Percentiles rank a stretch among this genome's conserved stretches.
phyloP scores from a whole-genome alignment of 2,888 invertebrate genomes.

The Tiliacea aurago region DNA sequence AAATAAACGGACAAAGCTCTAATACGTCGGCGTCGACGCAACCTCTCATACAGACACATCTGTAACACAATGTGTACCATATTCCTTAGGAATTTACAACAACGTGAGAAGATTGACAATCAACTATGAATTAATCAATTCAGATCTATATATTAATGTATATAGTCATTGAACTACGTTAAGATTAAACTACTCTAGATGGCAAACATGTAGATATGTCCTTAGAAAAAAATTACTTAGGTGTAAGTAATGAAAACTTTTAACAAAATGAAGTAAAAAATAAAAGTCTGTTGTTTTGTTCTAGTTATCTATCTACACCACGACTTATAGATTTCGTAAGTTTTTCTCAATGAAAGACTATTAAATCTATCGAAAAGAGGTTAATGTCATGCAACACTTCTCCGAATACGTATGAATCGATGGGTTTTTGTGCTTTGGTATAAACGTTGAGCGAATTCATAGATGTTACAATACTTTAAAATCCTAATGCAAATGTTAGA shows the following conservation, averaged over 20 bases:
- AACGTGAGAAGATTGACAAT: constrained; percentile 65
- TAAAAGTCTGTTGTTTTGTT: constrained; percentile 68
- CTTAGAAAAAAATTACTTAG: constrained; percentile 71
- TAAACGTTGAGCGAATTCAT: constrained; percentile 90
- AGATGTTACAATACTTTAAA: constrained; percentile 86
- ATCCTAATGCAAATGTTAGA: constrained; percentile 88
- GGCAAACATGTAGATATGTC: constrained; percentile 81
- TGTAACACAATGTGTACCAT: constrained; percentile 58
- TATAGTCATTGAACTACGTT: constrained; percentile 71
- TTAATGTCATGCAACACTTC: constrained; percentile 85
- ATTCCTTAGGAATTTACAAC: constrained; percentile 65
- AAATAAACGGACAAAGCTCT: constrained; percentile 64
- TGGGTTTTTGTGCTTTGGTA: constrained; percentile 91
- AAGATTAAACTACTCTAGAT: constrained; percentile 77
- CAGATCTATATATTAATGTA: constrained; percentile 80
- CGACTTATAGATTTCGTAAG: constrained; percentile 86
- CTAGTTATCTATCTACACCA: constrained; percentile 72
- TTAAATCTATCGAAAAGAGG: constrained; percentile 87
- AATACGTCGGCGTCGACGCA: constrained; percentile 47
- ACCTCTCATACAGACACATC: constrained; percentile 53
- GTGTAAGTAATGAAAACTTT: constrained; percentile 69
- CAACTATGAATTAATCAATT: constrained; percentile 71
- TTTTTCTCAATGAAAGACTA: constrained; percentile 89
- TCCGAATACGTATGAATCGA: constrained; percentile 88
- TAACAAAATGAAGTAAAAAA: constrained; percentile 66